Evolutionary conservation across 2,888 invertebrate species (phyloP).

Genomic region (Ormyrus pomaceus): DNA sequence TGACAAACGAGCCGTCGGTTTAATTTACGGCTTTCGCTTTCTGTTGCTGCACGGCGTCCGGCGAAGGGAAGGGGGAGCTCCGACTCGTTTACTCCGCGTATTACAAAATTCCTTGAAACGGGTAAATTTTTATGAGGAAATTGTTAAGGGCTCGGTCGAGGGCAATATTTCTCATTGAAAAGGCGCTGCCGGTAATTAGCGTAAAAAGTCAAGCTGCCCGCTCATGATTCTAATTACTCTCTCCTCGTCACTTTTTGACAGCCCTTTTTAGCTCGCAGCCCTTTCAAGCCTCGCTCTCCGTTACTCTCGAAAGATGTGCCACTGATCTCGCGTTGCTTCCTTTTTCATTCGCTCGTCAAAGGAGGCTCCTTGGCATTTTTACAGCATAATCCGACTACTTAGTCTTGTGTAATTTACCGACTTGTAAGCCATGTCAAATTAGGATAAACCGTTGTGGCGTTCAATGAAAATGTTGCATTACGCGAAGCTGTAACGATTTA

Average conservation of each 20-base stretch:
- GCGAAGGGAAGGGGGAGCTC: background rate
- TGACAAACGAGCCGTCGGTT: conserved; percentile 39
- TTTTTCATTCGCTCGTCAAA: background rate
- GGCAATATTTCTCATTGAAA: background rate
- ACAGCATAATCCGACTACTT: conserved; percentile 28
- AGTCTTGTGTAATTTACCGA: conserved; percentile 16
- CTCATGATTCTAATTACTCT: conserved; percentile 15
- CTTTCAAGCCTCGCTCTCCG: background rate
- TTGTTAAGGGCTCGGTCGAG: background rate
- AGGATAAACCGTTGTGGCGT: conserved; percentile 16
- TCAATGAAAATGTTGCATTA: conserved; percentile 26
- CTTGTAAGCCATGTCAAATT: conserved; percentile 18
- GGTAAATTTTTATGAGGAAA: conserved; percentile 26
- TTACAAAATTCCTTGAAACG: conserved; percentile 4
- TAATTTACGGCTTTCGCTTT: conserved; percentile 37
- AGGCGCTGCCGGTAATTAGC: background rate
- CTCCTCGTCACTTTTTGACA: background rate
- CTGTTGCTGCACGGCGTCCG: background rate
- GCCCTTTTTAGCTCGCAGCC: background rate
- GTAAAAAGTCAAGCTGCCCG: background rate
- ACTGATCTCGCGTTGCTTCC: background rate
- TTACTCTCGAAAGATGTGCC: background rate
- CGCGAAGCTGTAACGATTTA: conserved; percentile 31
- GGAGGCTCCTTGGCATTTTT: conserved; percentile 12
- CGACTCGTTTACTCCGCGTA: background rate